Evolutionary conservation across 2,888 invertebrate genomes (phyloP).

Genomic region (Nasonia oneida): DNA sequence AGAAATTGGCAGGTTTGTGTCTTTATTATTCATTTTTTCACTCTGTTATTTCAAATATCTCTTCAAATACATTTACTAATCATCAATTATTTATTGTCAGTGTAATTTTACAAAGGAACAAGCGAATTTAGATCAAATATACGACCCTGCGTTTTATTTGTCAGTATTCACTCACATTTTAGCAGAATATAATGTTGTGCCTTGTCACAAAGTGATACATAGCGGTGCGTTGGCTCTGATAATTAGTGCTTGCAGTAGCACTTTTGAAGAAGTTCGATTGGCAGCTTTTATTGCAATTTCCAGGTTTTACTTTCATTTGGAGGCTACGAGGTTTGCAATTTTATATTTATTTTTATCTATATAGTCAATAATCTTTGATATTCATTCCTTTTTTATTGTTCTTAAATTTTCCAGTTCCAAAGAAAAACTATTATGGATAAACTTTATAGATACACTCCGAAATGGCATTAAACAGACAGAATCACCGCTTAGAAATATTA

Average conservation of each 20-base stretch:
- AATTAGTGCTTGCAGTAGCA: conserved; percentile 86
- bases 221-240: conserved; percentile 86
- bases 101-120: conserved; percentile 7
- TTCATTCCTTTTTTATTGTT: conserved; percentile 34
- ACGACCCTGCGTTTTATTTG: conserved; percentile 91
- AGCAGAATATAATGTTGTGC: conserved; percentile 87
- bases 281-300: conserved; percentile 88
- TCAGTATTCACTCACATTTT: conserved; percentile 88
- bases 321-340: conserved; percentile 83
- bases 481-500: conserved; percentile 66
- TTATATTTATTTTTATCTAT: not conserved
- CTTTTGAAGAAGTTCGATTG: conserved; percentile 84
- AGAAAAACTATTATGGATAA: conserved; percentile 85
- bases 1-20: conserved; percentile 80
- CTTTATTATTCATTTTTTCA: not conserved
- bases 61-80: not conserved
- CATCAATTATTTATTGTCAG: conserved; percentile 8
- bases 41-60: not conserved
- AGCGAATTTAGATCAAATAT: conserved; percentile 80
- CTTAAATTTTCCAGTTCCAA: conserved; percentile 79
- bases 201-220: conserved; percentile 86
- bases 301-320: conserved; percentile 87
- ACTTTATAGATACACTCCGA: conserved; percentile 85
- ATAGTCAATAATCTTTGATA: not conserved
- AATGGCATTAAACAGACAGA: conserved; percentile 81